Base-by-base conservation (phyloP, 2,797 vertebrate species). In the Lithobates sylvaticus region DNA sequence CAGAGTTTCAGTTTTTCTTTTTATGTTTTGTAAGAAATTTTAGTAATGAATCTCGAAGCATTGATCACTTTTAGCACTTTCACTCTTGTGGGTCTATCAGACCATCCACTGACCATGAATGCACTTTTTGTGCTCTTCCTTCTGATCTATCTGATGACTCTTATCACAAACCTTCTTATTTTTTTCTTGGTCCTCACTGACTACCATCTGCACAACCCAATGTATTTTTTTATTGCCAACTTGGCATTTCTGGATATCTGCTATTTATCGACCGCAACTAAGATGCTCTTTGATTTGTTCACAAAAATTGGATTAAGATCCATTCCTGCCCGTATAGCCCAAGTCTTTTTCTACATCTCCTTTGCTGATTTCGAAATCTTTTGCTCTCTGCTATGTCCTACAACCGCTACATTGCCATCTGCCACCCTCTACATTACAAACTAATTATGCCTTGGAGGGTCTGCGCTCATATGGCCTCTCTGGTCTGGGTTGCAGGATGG, bases 161-260 rank as follows among this genome's bases (percentile, higher is more conserved):
- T 81, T 10, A 27, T 76, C 15, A 32, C 13, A 26, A 86, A 86
- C 34, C 10, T 76, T 16, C n/a, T 81, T 2, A 27, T 67, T 26
- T 26, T 67, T 26, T 26, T 67, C 64, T 13, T 70, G 16, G 5
- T 58, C 21, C 16, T 58, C 18, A 21, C 21, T 23, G 54, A 58
- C 18, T 23, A 58, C 21, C 4, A 76, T 47, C 78, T 86, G 32
- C 72, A 86, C 15, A 86, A 47, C 6, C 85, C 85, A 13, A 86
- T 86, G 85, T 86, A 81, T 39, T 86, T 86, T 65, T 86, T 86
- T 77, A 67, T 78, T 26, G 54, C 86, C 6, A 90, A 92, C 47
- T 88, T 92, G 32, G 90, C 89, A 8, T 84, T 92, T 67, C 88
- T 91, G 88, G 91, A 92, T 16, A 79, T 91, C 2, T 84, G 89